Evolutionary conservation across 2,888 invertebrate genomes (phyloP), one percentile per base, ranked within the genome.

Genomic region (Leptopilina drosophilae): DNA sequence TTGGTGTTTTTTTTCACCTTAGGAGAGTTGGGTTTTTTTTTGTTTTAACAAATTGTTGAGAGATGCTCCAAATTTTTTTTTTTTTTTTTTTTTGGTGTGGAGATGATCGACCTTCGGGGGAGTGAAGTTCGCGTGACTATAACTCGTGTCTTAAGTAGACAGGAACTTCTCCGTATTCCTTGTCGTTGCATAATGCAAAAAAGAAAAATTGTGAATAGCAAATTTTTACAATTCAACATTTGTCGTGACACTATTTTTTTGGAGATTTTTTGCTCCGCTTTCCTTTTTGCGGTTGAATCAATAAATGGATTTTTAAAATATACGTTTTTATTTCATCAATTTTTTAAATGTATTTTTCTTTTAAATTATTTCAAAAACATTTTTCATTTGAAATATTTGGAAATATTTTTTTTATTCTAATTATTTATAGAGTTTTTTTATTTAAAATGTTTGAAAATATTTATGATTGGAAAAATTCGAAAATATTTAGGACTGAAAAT

Each of bases 101-200:
- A 33, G 33, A 64, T 64, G 64, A 64, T 40, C 40, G 40, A 73
- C 73, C 56, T 73, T 73, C 56, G 33, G 49, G 49, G 9, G 9
- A 11, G n/a, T n/a, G 33, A 73, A 73, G 56, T 56, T 73, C 20
- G 73, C 73, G 73, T 73, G 73, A 73, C 73, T 73, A 56, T 73
- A 73, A 73, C 56, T 73, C 73, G 73, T 73, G 56, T 56, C 73
- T 73, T 42, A 73, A 73, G 73, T 56, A 73, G 73, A 56, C 56
- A 56, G 73, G 56, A 73, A 73, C 56, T 73, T 56, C 40, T 73
- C 33, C 4, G 73, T 73, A 73, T 56, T 73, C 73, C 53, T 73
- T 46, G 73, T 73, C 53, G 56, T 73, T 73, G 33, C 56, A 73
- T 73, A 69, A 69, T 69, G 56, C 56, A 56, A 73, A 53, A 73